phyloP scores from a whole-genome alignment of 2,797 vertebrate species.

The Menidia menidia region DNA sequence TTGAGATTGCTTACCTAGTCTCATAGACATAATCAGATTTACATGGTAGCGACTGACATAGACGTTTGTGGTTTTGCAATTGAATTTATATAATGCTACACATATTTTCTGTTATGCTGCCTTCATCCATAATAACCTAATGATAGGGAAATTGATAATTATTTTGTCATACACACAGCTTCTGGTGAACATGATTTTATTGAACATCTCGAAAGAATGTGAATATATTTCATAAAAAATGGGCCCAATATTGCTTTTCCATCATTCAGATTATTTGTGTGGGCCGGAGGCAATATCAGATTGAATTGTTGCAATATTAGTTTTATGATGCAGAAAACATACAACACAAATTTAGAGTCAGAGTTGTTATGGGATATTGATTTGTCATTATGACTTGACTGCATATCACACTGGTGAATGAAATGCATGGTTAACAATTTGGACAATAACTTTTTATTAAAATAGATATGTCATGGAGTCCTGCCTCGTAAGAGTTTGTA shows the following conservation, averaged over 20 bases:
- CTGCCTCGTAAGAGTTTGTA: not conserved
- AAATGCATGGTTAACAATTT: constrained; percentile 4
- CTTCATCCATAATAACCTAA: constrained; percentile 74
- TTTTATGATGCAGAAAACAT: constrained; percentile 44
- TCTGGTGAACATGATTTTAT: constrained; percentile 73
- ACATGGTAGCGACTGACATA: constrained; percentile 66
- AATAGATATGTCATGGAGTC: not conserved
- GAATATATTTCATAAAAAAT: constrained; percentile 77
- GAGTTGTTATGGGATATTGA: constrained; percentile 27
- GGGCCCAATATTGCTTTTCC: constrained; percentile 64
- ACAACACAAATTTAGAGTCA: constrained; percentile 11
- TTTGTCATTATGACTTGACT: constrained; percentile 25
- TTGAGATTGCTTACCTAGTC: constrained; percentile 50
- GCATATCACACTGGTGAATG: constrained; percentile 12
- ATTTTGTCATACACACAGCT: constrained; percentile 74
- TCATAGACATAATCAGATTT: constrained; percentile 72
- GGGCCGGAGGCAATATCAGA: constrained; percentile 43
- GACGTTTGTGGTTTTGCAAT: constrained; percentile 70
- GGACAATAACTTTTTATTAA: constrained; percentile 10
- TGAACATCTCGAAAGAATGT: constrained; percentile 68
- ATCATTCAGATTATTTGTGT: constrained; percentile 41
- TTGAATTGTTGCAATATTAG: constrained; percentile 43
- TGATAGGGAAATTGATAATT: constrained; percentile 85
- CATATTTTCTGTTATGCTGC: constrained; percentile 76
- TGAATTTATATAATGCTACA: constrained; percentile 66